Evolutionary conservation across 2,113 vertebrate species (phyloP), one percentile per base, ranked within the genome.

Genomic region (Acrocephalus kingi): DNA sequence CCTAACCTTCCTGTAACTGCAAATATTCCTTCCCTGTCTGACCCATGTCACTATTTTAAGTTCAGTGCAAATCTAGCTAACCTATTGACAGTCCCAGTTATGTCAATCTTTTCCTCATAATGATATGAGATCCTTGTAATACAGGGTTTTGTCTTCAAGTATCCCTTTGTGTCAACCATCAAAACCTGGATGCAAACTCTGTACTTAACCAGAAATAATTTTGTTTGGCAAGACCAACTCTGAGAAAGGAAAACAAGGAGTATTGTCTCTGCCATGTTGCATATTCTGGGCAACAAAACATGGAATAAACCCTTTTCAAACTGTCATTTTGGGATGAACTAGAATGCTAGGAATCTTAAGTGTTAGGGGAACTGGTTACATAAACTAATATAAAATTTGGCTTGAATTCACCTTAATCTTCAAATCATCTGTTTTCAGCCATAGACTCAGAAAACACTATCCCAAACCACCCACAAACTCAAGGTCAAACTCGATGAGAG

Each of bases 401-500:
- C 33, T 68, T 67, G 18, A 78, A 81, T 83, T 91, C 37, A 68
- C 45, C 21, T 83, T 69, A 64, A 87, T 28, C 17, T 77, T 28
- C 11, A 37, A n/a, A 35, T 51, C 4, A 2, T 48, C 41, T 43
- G 31, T 33, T 90, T 78, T 48, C 91, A 67, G 45, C n/a, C 28
- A 41, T 11, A 62, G 10, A 52, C 14, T 71, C 46, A 73, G 43
- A 45, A 66, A 61, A 71, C 5, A 87, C 15, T 31, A 80, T 55
- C 56, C 30, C 25, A 75, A 96, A 77, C 33, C 52, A 69, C 39
- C 33, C 5, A 15, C 20, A 87, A 72, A 52, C 23, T 76, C 82
- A 97, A 89, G 80, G 90, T 91, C 80, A 91, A 67, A 24, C 46
- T 91, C 30, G 7, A 24, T 43, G 69, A 82, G 61, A 90, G 66